Evolutionary conservation across 2,888 invertebrate genomes (phyloP).

Genomic region (Chrysomela aeneicollis): DNA sequence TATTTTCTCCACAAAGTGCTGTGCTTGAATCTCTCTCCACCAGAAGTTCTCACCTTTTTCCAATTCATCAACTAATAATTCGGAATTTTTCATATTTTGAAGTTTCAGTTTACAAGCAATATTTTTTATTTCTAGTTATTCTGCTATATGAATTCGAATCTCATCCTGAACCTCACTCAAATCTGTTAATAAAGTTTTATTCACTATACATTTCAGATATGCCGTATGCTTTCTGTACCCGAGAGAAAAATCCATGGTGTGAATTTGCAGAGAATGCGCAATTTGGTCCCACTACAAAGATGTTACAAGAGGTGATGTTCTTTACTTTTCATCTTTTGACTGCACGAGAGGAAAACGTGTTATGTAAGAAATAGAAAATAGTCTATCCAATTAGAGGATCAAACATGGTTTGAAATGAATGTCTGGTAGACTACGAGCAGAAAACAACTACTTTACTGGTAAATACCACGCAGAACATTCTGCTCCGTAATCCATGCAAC

Average conservation of each 20-base stretch:
- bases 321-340: background rate
- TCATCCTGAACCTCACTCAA: too few relatives aligned
- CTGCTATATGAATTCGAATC: too few relatives aligned
- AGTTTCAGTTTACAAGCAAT: too few relatives aligned
- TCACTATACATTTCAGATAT: slow-evolving; percentile 70
- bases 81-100: too few relatives aligned
- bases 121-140: too few relatives aligned
- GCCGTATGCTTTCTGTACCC: slow-evolving; percentile 98
- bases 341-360: background rate
- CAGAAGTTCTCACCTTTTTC: background rate
- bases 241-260: slow-evolving; percentile 92
- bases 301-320: slow-evolving; percentile 68
- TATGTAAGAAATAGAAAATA: background rate
- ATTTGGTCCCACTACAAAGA: slow-evolving; percentile 81
- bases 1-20: background rate
- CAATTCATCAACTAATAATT: background rate
- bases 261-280: slow-evolving; percentile 92
- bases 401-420: too few relatives aligned
- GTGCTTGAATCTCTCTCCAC: slow-evolving; percentile 5
- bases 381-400: too few relatives aligned
- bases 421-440: too few relatives aligned
- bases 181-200: too few relatives aligned
- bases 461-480: too few relatives aligned
- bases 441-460: too few relatives aligned
- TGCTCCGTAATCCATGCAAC: too few relatives aligned